Evolutionary conservation across 2,113 vertebrate species (phyloP).

Genomic region (Carassius auratus): DNA sequence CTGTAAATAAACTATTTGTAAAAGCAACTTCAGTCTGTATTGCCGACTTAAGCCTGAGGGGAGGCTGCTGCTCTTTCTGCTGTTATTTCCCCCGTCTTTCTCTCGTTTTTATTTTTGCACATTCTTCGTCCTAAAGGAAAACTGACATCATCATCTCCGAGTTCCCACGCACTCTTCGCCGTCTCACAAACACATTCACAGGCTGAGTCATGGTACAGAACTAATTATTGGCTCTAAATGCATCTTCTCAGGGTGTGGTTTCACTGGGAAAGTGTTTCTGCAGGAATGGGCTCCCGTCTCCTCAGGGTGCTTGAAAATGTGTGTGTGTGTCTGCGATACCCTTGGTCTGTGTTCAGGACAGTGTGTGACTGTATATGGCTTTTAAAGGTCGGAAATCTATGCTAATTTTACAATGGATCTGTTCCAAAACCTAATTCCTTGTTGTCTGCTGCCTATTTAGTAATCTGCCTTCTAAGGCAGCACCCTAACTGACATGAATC

Average conservation of each 20-base stretch:
- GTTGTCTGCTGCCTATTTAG: not conserved
- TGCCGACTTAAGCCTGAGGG: not conserved
- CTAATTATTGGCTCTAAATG: not conserved
- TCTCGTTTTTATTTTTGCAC: constrained; percentile 28
- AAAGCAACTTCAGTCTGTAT: not conserved
- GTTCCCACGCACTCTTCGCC: constrained; percentile 18
- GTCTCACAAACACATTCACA: constrained; percentile 38
- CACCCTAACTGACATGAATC: too few relatives aligned
- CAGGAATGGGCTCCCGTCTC: constrained; percentile 40
- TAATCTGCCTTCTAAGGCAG: too few relatives aligned
- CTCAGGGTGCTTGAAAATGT: not conserved
- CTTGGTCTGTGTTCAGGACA: not conserved
- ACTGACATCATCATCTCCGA: constrained; percentile 52
- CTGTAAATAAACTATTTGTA: not conserved
- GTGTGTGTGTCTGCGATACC: not conserved
- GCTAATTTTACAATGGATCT: not conserved
- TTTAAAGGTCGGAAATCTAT: not conserved
- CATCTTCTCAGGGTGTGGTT: constrained; percentile 47
- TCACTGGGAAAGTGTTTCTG: constrained; percentile 34
- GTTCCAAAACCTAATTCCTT: not conserved
- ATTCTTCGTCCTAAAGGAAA: constrained; percentile 50
- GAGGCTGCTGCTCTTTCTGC: not conserved
- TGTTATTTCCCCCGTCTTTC: not conserved
- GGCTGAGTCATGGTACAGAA: constrained; percentile 26
- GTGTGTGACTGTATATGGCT: not conserved